These are phyloP conservation scores for Zeugodacus cucurbitae DNA, from an alignment of 1,140 invertebrate species.

Conservation along the genomic window DNA sequence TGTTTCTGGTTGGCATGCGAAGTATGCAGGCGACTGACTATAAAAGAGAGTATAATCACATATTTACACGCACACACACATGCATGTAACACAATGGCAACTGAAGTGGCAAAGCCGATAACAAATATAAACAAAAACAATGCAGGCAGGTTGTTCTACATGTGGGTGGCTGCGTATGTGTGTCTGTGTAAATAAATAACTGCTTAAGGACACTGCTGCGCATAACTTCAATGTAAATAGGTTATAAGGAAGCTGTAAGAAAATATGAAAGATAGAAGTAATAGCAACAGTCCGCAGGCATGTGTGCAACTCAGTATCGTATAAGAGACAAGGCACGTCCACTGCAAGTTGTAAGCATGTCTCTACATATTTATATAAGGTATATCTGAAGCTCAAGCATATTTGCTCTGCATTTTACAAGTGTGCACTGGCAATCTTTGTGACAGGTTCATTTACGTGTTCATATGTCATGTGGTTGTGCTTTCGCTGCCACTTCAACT, in stretches of 20 bases:
- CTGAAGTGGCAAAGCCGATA: slow-evolving; percentile 18
- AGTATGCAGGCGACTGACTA: not conserved
- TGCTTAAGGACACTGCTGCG: slow-evolving; percentile 8
- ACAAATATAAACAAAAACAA: slow-evolving; percentile 10
- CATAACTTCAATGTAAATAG: slow-evolving; percentile 17
- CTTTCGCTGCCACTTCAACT: not conserved
- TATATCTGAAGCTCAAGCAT: too few species aligned
- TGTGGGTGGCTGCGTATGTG: not conserved
- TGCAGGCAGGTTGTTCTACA: not conserved
- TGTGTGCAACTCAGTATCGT: not conserved
- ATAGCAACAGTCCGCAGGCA: not conserved
- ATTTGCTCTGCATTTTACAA: not conserved
- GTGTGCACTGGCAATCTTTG: not conserved
- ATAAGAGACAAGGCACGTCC: not conserved
- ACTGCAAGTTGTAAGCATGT: not conserved
- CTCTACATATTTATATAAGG: too few species aligned
- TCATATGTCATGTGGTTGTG: not conserved
- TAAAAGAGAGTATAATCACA: not conserved
- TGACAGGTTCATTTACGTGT: slow-evolving; percentile 23
- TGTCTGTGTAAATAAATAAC: not conserved
- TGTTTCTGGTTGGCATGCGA: not conserved
- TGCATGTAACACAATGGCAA: not conserved
- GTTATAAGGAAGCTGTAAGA: slow-evolving; percentile 34
- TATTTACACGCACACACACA: not conserved
- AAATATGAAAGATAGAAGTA: not conserved